Percentiles rank a stretch among this genome's conserved stretches.
Evolutionary conservation across 2,888 invertebrate species (phyloP).

Genomic region (Tachina fera): DNA sequence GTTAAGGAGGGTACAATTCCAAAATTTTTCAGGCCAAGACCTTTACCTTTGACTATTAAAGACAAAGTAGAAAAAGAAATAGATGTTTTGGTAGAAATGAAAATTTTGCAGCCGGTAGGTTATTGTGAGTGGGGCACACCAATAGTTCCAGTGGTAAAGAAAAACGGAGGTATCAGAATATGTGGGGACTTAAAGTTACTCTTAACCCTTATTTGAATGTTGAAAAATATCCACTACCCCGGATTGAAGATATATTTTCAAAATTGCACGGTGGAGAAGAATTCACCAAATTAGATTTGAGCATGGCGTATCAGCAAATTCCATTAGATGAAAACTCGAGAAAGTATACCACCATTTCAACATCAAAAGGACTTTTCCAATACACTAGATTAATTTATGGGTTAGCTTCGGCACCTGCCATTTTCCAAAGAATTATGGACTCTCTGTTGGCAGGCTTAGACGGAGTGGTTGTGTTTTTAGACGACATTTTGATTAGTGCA

Average conservation of each 20-base stretch:
- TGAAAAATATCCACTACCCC: conserved; percentile 68
- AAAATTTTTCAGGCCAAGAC: too few species aligned
- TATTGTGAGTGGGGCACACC: conserved; percentile 55
- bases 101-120: background rate
- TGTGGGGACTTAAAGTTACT: conserved; percentile 71
- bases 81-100: background rate
- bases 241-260: conserved; percentile 65
- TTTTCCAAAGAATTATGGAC: conserved; percentile 76
- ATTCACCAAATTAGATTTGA: conserved; percentile 69
- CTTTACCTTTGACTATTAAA: background rate
- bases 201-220: conserved; percentile 74
- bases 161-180: conserved; percentile 73
- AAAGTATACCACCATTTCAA: conserved; percentile 75
- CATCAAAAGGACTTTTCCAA: conserved; percentile 71
- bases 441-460: background rate
- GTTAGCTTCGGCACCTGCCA: conserved; percentile 78
- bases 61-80: background rate
- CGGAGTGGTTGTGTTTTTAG: background rate
- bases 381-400: conserved; percentile 76
- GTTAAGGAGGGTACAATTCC: too few species aligned
- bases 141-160: conserved; percentile 76
- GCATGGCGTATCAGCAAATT: conserved; percentile 78
- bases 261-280: conserved; percentile 55
- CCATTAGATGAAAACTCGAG: conserved; percentile 75
- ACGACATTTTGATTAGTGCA: background rate